Base-by-base conservation (phyloP, 92 coral and sea anemone species). In the Phenganax marumi region DNA sequence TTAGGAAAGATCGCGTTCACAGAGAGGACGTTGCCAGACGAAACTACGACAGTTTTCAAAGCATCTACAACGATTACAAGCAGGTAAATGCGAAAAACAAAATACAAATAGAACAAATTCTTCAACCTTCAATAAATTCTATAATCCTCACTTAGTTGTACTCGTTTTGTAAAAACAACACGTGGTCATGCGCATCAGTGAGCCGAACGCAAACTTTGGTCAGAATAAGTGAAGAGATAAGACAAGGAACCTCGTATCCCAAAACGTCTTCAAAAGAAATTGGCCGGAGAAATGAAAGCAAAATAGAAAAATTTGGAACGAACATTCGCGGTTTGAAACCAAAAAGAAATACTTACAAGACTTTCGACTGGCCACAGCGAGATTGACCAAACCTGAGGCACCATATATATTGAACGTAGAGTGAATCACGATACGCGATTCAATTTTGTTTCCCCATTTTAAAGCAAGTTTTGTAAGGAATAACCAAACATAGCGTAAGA, bases 281-380 rank as follows among this genome's bases (percentile, higher is more conserved):
- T 49, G 83, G 83, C 57, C 17, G 83, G 83, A 50, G 83, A 50
- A 71, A 62, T 1, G 24, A 52, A 46, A 23, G 19, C 43, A 78
- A 78, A 19, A 56, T 78, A 3, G 83, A 78, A 50, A 60, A 2
- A 23, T 78, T 78, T 16, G 83, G 83, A 23, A 23, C 68, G 25
- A 78, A 78, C n/a, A 78, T 78, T 5, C 83, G 83, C 0, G 83
- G 83, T 9, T 62, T 78, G 43, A 78, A 78, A 78, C n/a, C 83
- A 39, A 78, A 78, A 62, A 21, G 60, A 16, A 72, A 78, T 21
- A 63, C 63, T 14, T 78, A 78, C 60, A 78, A 78, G 53, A 14
- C 57, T 22, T 78, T 78, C n/a, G 46, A 78, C 22, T 78, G 83
- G 83, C 83, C 83, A 16, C 57, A 61, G 19, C 47, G 12, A 9